Evolutionary conservation across 2,113 vertebrate species (phyloP), one percentile per base, ranked within the genome.

Genomic region (Sorex fumeus): DNA sequence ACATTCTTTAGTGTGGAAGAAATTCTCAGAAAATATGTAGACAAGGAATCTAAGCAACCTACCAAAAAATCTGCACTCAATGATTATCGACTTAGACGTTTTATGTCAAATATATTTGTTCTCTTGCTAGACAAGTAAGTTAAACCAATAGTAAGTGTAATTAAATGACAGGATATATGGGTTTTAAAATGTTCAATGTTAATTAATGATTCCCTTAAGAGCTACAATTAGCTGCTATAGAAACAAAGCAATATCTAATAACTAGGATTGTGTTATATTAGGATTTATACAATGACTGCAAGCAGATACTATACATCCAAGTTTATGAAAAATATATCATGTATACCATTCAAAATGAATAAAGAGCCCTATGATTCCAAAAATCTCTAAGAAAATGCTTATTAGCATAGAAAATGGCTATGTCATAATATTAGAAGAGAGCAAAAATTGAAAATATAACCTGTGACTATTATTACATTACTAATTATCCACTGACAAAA

Each of bases 41-140:
- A 97, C 97, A 50, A 97, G 97, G n/a, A 84, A 96, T 91, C 32
- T 91, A 97, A 97, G 93, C 90, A 96, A 91, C 76, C 25, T 30
- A 53, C 6, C 25, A 69, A 84, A 76, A 91, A 36, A 45, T 67
- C 76, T 84, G 82, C 86, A 87, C 7, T 19, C 28, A 66, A 34
- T n/a, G 27, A 75, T 85, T 78, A 88, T 82, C 91, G 76, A 70
- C 40, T 94, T 70, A 9, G 7, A 23, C 62, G 18, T 75, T 57
- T 84, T 91, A 60, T 72, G 43, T 47, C 60, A 40, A 75, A 21
- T 57, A 8, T 47, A 62, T 82, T 75, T 82, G 32, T 77, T 86
- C 34, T 92, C 19, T 57, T 87, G 36, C 90, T 88, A 67, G n/a
- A 90, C 74, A 70, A 87, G 27, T 72, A 84, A 15, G 47, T 70